Evolutionary conservation across 2,797 vertebrate species (phyloP).

Genomic region (Lepidocolaptes lacrymiger): DNA sequence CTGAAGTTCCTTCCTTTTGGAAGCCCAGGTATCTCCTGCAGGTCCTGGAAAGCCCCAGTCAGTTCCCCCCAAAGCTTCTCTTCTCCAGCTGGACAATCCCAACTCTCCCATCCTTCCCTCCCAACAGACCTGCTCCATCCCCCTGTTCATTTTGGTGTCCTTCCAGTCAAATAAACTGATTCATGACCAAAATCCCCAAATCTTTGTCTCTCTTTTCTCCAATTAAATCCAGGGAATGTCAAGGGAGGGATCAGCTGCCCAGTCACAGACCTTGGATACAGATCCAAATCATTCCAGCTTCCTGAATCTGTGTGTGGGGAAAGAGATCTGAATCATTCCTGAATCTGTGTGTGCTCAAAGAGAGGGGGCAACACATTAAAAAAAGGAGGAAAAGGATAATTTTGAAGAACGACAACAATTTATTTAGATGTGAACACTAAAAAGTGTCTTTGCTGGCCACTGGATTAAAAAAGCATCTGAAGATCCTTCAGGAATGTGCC

Average conservation of each 20-base stretch:
- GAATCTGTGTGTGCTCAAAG: neutral
- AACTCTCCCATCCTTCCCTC: neutral
- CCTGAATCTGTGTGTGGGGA: too few species aligned
- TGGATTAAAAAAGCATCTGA: neutral
- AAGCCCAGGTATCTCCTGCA: neutral
- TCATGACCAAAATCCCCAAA: neutral
- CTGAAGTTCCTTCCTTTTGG: too few species aligned
- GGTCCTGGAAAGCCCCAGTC: neutral
- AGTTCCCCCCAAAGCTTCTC: neutral
- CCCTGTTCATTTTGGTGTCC: neutral
- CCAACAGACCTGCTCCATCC: neutral
- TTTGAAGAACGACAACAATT: neutral
- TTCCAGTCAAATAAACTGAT: neutral
- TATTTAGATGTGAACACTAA: neutral
- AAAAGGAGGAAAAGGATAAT: neutral
- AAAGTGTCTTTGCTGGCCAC: accelerated
- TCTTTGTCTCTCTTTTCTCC: neutral
- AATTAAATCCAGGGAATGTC: neutral
- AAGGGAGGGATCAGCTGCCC: neutral
- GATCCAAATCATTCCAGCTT: neutral
- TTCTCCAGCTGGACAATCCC: too few species aligned
- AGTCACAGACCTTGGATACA: too few species aligned
- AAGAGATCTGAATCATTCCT: too few species aligned
- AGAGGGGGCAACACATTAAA: neutral
- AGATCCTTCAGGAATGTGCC: neutral